Percentiles rank a stretch among this genome's conserved stretches.
Conservation (phyloP, 64 coral and sea anemone species). For the Dendronephthya gigantea region DNA sequence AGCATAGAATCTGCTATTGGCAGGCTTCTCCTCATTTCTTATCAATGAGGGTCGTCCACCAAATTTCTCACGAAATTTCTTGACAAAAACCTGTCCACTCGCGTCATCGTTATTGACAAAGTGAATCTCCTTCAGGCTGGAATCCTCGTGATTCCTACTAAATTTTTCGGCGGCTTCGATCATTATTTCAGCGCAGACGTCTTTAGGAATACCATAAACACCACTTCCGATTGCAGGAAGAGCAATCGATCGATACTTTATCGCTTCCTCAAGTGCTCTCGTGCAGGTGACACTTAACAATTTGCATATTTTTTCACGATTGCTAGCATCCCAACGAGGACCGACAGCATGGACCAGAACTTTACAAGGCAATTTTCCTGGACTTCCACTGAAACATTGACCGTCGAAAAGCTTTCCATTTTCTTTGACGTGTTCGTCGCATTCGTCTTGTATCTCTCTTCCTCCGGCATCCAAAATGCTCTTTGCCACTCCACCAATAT, state of each 20-base stretch:
- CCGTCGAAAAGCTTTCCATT: conserved; percentile 18
- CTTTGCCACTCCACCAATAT: conserved; percentile 30
- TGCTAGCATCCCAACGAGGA: conserved; percentile 29
- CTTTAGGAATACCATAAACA: neutral
- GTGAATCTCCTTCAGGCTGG: conserved; percentile 27
- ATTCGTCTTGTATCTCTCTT: conserved; percentile 42
- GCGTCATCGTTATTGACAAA: conserved; percentile 15
- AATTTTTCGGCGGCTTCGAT: neutral
- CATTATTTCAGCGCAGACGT: conserved; percentile 20
- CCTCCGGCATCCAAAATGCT: conserved; percentile 38
- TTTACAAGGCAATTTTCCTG: conserved; percentile 43
- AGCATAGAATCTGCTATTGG: neutral
- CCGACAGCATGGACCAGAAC: conserved; percentile 52
- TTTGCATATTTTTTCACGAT: neutral
- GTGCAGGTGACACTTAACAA: neutral
- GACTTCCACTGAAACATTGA: conserved; percentile 20
- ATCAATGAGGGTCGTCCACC: neutral
- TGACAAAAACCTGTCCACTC: neutral
- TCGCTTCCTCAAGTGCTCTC: conserved; percentile 7
- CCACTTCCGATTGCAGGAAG: conserved; percentile 36
- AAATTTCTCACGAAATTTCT: conserved; percentile 1
- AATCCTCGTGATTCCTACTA: neutral
- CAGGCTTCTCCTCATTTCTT: neutral
- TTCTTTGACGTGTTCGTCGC: neutral
- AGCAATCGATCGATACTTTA: neutral